Evolutionary conservation across 1,140 invertebrate genomes (phyloP), one percentile per base, ranked within the genome.

Genomic region (Tetramorium alpestre): DNA sequence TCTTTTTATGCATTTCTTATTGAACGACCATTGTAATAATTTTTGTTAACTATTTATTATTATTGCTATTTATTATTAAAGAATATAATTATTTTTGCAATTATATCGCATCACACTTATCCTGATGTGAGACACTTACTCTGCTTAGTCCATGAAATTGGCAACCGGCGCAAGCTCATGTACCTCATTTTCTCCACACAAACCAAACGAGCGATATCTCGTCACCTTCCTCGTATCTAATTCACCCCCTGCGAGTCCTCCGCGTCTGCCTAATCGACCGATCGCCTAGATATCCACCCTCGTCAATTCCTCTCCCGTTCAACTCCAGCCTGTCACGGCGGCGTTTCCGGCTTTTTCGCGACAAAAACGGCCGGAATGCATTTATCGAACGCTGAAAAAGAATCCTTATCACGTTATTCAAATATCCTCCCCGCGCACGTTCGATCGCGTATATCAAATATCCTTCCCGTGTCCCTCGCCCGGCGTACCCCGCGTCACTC

Each of bases 321-420:
- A 16, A 47, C 28, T 49, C 6, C 65, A n/a, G 6, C 22, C 41
- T 49, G 65, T 38, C 47, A 8, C 6, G 10, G 6, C 49, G 10
- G 8, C 49, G 22, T 62, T 13, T 56, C 16, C 33, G 13, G 25
- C 25, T 69, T 67, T 56, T 54, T 25, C 16, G 4, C 38, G 62
- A 65, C 81, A 78, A 67, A 84, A 87, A 25, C 62, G 11, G n/a
- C 54, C 18, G 41, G 28, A 84, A 56, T 47, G 86, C 81, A 87
- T 88, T 90, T 90, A 90, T 91, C 86, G 65, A 60, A 16, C 54
- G 8, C 11, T 54, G 22, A 11, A 51, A 54, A 75, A 89, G 75
- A 64, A 76, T 58, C 60, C 82, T 76, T 72, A 88, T 91, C 62
- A 69, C 64, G 75, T 91, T 92, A 92, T 92, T 91, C 87, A 89